A percentile compares a stretch with the other conserved stretches of the same genome.
phyloP scores from a whole-genome alignment of 2,113 vertebrate genomes.

The Catharus fuscescens region DNA sequence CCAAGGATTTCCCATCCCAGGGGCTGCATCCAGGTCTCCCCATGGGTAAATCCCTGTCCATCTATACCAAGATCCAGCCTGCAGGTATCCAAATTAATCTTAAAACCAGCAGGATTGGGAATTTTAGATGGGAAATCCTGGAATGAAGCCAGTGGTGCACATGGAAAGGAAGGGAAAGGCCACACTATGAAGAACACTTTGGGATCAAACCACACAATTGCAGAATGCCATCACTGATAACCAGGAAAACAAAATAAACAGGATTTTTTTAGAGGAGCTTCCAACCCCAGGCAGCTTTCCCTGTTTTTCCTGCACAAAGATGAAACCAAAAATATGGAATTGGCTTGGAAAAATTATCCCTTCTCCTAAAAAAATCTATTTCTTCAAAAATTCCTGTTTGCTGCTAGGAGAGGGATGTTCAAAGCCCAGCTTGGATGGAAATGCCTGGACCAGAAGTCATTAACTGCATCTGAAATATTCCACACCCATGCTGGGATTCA shows the following conservation, averaged over 20 bases:
- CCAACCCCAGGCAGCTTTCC: neutral
- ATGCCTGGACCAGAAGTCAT: neutral
- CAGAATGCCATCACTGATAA: neutral
- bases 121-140: neutral
- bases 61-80: neutral
- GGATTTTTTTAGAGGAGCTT: neutral
- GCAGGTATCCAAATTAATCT: neutral
- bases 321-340: neutral
- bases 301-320: neutral
- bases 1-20: rapidly evolving
- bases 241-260: neutral
- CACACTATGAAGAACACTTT: rapidly evolving
- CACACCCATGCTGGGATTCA: neutral
- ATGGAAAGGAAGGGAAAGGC: rapidly evolving
- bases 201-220: neutral
- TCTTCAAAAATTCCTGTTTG: neutral
- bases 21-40: neutral
- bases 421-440: neutral
- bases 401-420: neutral
- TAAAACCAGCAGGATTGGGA: neutral
- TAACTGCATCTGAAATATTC: neutral
- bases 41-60: neutral
- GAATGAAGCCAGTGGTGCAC: rapidly evolving
- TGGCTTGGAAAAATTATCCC: neutral
- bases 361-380: neutral